Conservation (phyloP, 2,797 vertebrate species). For the Crocodylus rhombifer region DNA sequence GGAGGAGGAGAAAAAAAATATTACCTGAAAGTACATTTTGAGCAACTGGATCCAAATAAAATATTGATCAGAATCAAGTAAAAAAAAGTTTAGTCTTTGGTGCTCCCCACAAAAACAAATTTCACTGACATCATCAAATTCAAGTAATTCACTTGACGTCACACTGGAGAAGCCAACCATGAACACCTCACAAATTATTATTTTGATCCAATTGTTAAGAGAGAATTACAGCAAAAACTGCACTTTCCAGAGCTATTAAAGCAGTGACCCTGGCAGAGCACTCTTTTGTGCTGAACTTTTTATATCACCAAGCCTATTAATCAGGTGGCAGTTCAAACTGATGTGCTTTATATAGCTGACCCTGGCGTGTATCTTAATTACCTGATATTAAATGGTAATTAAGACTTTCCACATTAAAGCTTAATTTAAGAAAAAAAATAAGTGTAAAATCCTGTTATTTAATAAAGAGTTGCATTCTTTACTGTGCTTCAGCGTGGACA, state of each 20-base stretch:
- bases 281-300: conserved; percentile 73
- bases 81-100: neutral
- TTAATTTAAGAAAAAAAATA: conserved; percentile 76
- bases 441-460: conserved; percentile 82
- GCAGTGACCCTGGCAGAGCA: conserved; percentile 77
- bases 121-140: conserved; percentile 64
- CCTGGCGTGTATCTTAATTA: conserved; percentile 79
- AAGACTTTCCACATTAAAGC: conserved; percentile 82
- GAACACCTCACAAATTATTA: conserved; percentile 70
- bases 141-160: conserved; percentile 72
- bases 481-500: conserved; percentile 78
- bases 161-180: conserved; percentile 58
- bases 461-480: conserved; percentile 83
- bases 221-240: conserved; percentile 78
- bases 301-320: conserved; percentile 79
- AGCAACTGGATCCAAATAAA: conserved; percentile 40
- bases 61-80: neutral
- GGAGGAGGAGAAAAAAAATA: neutral
- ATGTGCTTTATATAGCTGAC: conserved; percentile 72
- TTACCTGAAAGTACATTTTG: neutral
- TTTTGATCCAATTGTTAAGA: conserved; percentile 77
- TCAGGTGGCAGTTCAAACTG: conserved; percentile 78
- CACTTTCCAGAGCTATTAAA: conserved; percentile 80
- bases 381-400: conserved; percentile 87
- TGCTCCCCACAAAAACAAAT: conserved; percentile 54